A percentile compares a stretch with the other conserved stretches of the same genome.
Evolutionary conservation across 2,888 invertebrate species (phyloP).

Genomic region (Myopa testacea): DNA sequence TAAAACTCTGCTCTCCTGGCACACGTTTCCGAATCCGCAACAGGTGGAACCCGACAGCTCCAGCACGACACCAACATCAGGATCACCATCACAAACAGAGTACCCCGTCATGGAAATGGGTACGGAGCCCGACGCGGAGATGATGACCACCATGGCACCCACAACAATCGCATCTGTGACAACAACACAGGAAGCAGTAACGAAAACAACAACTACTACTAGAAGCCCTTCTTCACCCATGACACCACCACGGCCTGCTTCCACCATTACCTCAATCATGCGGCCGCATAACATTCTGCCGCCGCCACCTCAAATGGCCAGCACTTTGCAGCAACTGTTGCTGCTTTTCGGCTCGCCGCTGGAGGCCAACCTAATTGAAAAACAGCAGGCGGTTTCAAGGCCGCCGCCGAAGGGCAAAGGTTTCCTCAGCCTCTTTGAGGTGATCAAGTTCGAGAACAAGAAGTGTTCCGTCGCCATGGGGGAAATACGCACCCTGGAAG

Average conservation of each 20-base stretch:
- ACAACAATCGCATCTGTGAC: not conserved
- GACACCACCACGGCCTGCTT: not conserved
- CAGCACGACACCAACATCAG: slow-evolving; percentile 30
- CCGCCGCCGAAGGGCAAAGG: slow-evolving; percentile 61
- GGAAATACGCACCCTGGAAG: slow-evolving; percentile 73
- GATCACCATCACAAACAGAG: slow-evolving; percentile 23
- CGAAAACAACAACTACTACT: slow-evolving; percentile 14
- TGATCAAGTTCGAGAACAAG: slow-evolving; percentile 77
- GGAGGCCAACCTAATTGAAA: slow-evolving; percentile 60
- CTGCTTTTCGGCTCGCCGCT: slow-evolving; percentile 58
- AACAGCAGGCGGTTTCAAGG: slow-evolving; percentile 44
- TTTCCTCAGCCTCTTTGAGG: slow-evolving; percentile 78
- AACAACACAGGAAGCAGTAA: slow-evolving; percentile 26
- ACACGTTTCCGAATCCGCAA: slow-evolving; percentile 53
- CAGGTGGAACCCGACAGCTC: slow-evolving; percentile 44
- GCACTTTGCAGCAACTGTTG: slow-evolving; percentile 56
- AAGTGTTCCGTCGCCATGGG: slow-evolving; percentile 69
- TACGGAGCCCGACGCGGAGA: not conserved
- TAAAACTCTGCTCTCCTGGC: slow-evolving; percentile 41
- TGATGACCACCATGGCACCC: slow-evolving; percentile 17
- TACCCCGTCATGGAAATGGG: slow-evolving; percentile 33
- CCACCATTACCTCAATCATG: slow-evolving; percentile 54
- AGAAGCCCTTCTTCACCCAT: slow-evolving; percentile 31
- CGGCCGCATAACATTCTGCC: slow-evolving; percentile 46
- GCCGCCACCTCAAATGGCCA: slow-evolving; percentile 48